Percentiles rank a stretch among this genome's conserved stretches.
Evolutionary conservation across 2,888 invertebrate genomes (phyloP).

Genomic region (Apamea monoglypha): DNA sequence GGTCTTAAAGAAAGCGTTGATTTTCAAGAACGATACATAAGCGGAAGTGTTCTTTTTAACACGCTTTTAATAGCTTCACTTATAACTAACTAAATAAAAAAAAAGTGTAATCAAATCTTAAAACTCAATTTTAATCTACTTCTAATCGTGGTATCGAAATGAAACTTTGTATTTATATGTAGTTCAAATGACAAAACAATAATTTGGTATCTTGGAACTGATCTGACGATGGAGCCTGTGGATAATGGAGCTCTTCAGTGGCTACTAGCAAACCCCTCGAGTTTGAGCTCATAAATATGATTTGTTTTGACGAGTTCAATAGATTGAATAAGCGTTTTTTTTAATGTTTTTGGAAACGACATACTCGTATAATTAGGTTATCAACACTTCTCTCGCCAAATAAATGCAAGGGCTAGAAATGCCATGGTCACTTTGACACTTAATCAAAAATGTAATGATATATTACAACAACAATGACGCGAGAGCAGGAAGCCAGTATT

Average conservation of each 20-base stretch:
- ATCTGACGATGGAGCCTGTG: background rate
- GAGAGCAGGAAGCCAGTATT: background rate
- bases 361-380: background rate
- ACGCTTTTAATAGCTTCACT: background rate
- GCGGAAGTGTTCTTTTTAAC: background rate
- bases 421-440: background rate
- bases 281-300: background rate
- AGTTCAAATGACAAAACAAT: background rate
- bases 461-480: background rate
- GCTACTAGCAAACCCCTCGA: background rate
- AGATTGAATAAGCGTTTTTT: background rate
- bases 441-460: constrained; percentile 27
- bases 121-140: background rate
- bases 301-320: background rate
- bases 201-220: background rate
- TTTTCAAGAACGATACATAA: background rate
- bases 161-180: background rate
- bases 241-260: background rate
- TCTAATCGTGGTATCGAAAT: background rate
- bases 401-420: background rate
- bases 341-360: background rate
- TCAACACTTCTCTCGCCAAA: background rate
- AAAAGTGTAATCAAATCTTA: background rate
- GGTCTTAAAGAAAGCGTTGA: constrained; percentile 36
- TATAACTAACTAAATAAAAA: background rate